A percentile compares a stretch with the other conserved stretches of the same genome.
Conservation (phyloP, 1,140 invertebrate species). For the Oedothorax gibbosus region DNA sequence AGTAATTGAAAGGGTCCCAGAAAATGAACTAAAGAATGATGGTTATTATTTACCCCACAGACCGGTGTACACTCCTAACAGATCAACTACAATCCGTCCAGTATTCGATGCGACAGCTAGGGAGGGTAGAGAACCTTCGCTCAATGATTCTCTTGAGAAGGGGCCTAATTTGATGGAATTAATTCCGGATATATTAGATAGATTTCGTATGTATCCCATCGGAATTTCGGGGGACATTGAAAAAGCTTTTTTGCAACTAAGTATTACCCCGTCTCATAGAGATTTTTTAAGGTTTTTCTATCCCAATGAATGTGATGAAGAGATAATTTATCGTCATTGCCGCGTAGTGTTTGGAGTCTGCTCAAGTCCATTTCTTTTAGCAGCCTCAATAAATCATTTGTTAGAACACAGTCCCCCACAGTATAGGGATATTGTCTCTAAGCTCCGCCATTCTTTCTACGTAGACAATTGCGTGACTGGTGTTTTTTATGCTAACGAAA, state of each 20-base stretch:
- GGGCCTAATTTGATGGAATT: slow-evolving; percentile 65
- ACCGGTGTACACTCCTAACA: slow-evolving; percentile 51
- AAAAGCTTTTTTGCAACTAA: slow-evolving; percentile 69
- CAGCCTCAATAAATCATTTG: neutral
- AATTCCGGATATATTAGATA: slow-evolving; percentile 66
- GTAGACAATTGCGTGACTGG: slow-evolving; percentile 23
- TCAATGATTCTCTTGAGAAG: slow-evolving; percentile 50
- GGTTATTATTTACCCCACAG: slow-evolving; percentile 62
- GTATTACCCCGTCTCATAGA: slow-evolving; percentile 31
- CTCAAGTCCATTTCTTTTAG: slow-evolving; percentile 12
- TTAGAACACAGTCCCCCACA: neutral
- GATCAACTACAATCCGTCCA: slow-evolving; percentile 62
- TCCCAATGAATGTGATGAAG: neutral
- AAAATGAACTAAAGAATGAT: neutral
- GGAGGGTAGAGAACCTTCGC: slow-evolving; percentile 49
- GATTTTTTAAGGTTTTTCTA: slow-evolving; percentile 10
- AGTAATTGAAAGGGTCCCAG: slow-evolving; percentile 53
- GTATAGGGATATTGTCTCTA: neutral
- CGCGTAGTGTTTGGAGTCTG: slow-evolving; percentile 7
- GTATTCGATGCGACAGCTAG: slow-evolving; percentile 64
- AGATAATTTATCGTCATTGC: neutral
- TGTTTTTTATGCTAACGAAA: neutral
- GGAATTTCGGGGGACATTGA: slow-evolving; percentile 68
- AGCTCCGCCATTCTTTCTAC: slow-evolving; percentile 28
- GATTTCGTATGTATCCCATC: slow-evolving; percentile 66